Base-by-base conservation (phyloP, 2,888 invertebrate species). In the Pharmacophagus antenor region DNA sequence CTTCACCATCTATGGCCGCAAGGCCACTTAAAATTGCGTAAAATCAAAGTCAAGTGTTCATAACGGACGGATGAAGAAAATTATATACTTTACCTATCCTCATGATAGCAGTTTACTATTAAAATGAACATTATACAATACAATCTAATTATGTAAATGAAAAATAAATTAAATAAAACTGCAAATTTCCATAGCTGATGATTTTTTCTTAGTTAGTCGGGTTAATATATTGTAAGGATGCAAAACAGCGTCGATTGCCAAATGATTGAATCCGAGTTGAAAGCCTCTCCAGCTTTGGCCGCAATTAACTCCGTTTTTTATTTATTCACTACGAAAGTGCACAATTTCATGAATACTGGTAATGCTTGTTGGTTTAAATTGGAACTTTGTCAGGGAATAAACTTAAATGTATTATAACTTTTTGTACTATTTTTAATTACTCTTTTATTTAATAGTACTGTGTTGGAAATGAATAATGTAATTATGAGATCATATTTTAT, bases 231-330 rank as follows among this genome's bases (percentile, higher is more conserved):
- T 56, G 47, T 49, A 49, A 49, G 56, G 56, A 56, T 56, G 56
- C 55, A 54, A 47, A 55, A 55, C 31, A 41, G 56, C 49, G 41
- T 23, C 48, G 56, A 56, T 56, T 56, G 56, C 56, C 56, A 37
- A 56, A 56, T 56, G 56, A 56, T 56, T 49, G 56, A 56, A 56
- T 49, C 23, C 22, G 23, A 56, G 56, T 49, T 49, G 49, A 56
- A 56, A 49, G 25, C 10, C 56, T 48, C 56, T 56, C 56, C 23
- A 56, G 49, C 37, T 10, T 37, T 41, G 49, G 56, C 56, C 56
- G 56, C 56, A 56, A 56, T 56, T 56, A 49, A 56, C 37, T 48
- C 56, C 23, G 48, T 37, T 48, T 56, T n/a, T 55, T 56, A 56
- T 56, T 56, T 56, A 56, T 56, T 56, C 56, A 41, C 41, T 41